Conservation (phyloP, 1,140 invertebrate species). For the Trichonephila inaurata region DNA sequence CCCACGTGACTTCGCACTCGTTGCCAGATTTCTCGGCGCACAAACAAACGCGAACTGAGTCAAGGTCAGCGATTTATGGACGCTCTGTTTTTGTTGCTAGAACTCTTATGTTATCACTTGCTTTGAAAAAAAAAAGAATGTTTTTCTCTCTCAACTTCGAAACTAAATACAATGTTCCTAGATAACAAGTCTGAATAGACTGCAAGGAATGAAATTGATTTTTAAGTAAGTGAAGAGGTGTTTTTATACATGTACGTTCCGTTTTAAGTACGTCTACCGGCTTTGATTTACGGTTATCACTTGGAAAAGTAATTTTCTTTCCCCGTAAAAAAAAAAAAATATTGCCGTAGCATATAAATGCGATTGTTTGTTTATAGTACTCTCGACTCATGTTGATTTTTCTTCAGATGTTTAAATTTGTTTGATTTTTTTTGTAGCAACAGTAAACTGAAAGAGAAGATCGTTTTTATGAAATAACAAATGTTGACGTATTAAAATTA, state of each 20-base stretch:
- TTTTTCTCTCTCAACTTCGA: slow-evolving; percentile 21
- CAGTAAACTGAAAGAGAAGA: no score
- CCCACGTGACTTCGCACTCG: slow-evolving; percentile 61
- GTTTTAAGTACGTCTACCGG: neutral
- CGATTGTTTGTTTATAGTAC: no score
- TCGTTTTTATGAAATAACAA: no score
- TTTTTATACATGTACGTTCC: neutral
- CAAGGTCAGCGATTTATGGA: slow-evolving; percentile 71
- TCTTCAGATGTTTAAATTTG: no score
- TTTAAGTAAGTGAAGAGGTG: neutral
- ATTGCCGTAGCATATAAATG: no score
- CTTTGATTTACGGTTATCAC: neutral
- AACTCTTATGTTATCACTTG: slow-evolving; percentile 2
- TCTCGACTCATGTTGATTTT: no score
- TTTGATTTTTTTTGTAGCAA: no score
- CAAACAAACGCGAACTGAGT: slow-evolving; percentile 74
- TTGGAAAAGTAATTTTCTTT: neutral
- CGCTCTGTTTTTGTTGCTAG: slow-evolving; percentile 47
- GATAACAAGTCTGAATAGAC: neutral
- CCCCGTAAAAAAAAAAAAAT: no score
- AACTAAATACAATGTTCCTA: slow-evolving; percentile 36
- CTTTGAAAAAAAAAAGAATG: neutral
- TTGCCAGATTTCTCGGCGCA: slow-evolving; percentile 66
- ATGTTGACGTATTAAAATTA: no score
- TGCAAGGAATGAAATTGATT: neutral